Conservation (phyloP, 2,797 vertebrate species). For the Takifugu rubripes region DNA sequence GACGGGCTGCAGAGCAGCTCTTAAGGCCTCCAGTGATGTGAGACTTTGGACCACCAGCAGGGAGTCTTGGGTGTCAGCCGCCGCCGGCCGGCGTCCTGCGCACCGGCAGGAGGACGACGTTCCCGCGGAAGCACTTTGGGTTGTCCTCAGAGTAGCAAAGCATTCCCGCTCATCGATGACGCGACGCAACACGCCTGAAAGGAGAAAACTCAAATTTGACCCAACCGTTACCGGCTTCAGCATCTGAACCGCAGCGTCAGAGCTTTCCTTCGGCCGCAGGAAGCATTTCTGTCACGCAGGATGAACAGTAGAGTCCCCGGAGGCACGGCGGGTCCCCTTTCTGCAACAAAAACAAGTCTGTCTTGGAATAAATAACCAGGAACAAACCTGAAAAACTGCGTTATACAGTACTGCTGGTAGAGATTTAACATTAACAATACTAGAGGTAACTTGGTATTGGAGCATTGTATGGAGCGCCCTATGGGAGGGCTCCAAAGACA, state of each 20-base stretch:
- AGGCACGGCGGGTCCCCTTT: conserved; percentile 47
- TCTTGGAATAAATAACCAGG: neutral
- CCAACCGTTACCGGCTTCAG: no score
- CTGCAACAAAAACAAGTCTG: conserved; percentile 23
- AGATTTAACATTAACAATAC: no score
- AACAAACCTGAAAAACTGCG: neutral
- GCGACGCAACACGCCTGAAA: conserved; percentile 56
- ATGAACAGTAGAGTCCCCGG: conserved; percentile 62
- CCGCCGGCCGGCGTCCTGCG: conserved; percentile 3
- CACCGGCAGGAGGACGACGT: conserved; percentile 20
- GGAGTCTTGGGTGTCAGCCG: neutral
- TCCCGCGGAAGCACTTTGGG: conserved; percentile 31
- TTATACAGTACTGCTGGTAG: no score
- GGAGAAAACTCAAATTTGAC: neutral
- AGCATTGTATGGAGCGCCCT: no score
- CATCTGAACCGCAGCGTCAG: neutral
- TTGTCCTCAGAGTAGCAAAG: conserved; percentile 50
- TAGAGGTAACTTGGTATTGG: no score
- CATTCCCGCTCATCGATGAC: conserved; percentile 36
- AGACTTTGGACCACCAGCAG: conserved; percentile 43
- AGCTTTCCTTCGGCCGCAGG: conserved; percentile 62
- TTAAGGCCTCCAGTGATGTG: conserved; percentile 20
- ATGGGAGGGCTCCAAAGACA: no score
- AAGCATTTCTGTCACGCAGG: conserved; percentile 67
- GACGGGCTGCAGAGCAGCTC: conserved; percentile 35